Percentiles rank a stretch among this genome's conserved stretches.
Evolutionary conservation across 2,797 vertebrate genomes (phyloP).

Genomic region (Ficedula albicollis): DNA sequence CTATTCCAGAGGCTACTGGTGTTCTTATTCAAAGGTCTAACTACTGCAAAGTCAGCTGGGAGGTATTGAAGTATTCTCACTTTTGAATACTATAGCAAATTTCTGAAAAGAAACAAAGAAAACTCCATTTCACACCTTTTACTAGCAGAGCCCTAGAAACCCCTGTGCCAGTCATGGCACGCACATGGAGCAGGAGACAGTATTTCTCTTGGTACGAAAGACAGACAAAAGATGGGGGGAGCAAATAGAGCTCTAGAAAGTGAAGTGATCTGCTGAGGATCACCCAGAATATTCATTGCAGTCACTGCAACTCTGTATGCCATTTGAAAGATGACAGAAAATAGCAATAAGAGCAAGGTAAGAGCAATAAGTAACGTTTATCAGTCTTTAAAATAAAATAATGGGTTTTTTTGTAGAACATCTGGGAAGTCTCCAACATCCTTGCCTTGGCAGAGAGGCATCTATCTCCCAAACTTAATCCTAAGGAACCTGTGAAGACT

Average conservation of each 20-base stretch:
- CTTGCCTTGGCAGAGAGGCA: background rate
- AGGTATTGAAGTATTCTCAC: background rate
- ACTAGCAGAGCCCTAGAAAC: background rate
- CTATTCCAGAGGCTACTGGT: background rate
- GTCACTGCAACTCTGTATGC: background rate
- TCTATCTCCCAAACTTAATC: background rate
- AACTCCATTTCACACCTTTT: background rate
- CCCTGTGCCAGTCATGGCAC: background rate
- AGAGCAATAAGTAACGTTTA: background rate
- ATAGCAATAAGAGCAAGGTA: background rate
- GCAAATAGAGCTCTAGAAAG: background rate
- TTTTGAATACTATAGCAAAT: background rate
- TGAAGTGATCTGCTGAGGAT: background rate
- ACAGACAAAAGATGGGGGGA: background rate
- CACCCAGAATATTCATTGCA: background rate
- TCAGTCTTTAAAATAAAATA: background rate
- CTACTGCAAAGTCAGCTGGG: background rate
- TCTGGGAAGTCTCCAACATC: background rate
- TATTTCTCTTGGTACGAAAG: background rate
- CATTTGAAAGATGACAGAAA: background rate
- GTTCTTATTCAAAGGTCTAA: background rate
- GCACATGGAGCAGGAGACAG: fast-evolving
- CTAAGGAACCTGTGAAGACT: background rate
- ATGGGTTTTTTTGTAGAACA: background rate
- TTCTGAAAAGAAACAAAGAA: background rate